Conservation (phyloP, 2,113 vertebrate species). For the Odontophorus gujanensis region DNA sequence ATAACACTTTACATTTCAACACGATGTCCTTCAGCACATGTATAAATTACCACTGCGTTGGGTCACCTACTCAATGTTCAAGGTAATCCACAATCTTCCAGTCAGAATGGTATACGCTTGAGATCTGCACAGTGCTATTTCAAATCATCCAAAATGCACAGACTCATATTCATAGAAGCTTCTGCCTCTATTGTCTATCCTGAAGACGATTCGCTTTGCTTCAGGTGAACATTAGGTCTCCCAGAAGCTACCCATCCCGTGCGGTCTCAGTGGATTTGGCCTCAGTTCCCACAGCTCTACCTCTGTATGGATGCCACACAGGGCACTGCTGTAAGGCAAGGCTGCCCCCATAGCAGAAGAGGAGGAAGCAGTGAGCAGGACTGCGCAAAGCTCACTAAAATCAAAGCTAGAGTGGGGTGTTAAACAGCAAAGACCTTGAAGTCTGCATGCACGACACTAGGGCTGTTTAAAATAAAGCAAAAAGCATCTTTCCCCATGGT, state of each 20-base stretch:
- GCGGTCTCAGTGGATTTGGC: neutral
- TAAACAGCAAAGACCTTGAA: neutral
- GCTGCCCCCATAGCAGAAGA: neutral
- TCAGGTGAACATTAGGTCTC: conserved; percentile 1
- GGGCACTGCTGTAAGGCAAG: neutral
- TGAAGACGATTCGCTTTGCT: conserved; percentile 14
- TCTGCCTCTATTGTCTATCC: neutral
- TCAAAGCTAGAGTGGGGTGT: neutral
- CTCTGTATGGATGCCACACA: neutral
- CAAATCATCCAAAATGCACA: neutral
- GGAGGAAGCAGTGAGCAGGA: neutral
- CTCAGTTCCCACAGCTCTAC: neutral
- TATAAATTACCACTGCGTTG: neutral
- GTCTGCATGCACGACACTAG: neutral
- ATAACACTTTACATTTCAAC: conserved; percentile 40
- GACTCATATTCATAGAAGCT: neutral
- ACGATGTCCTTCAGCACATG: neutral
- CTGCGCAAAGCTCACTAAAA: neutral
- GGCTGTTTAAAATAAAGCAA: neutral
- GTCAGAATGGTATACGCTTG: neutral
- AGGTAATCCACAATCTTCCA: neutral
- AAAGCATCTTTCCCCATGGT: neutral
- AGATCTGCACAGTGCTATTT: neutral
- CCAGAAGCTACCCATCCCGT: neutral
- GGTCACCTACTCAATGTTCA: neutral